Conservation (phyloP, 2,113 vertebrate genomes). For the Microcebus griseorufus region DNA sequence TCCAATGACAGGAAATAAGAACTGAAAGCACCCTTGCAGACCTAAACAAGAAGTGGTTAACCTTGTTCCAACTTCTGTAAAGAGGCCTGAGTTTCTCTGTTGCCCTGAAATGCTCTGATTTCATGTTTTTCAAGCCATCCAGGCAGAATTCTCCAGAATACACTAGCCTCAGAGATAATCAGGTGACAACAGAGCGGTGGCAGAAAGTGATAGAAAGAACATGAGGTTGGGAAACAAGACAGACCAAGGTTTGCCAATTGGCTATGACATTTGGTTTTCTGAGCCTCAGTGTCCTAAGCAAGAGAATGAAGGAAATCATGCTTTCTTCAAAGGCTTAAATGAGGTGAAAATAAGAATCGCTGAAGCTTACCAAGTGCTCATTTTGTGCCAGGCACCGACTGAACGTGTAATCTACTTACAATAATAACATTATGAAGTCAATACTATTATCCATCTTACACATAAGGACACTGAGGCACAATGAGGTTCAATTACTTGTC, state of each 20-base stretch:
- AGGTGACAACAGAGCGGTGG: neutral
- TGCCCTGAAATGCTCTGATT: neutral
- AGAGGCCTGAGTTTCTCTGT: neutral
- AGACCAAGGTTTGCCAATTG: neutral
- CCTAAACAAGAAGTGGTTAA: constrained; percentile 19
- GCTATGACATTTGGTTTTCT: constrained; percentile 7
- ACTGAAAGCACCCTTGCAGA: constrained; percentile 19
- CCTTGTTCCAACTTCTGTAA: neutral
- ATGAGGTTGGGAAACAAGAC: neutral
- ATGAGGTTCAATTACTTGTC: neutral
- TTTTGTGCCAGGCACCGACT: neutral
- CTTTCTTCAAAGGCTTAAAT: constrained; percentile 4
- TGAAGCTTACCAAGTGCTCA: neutral
- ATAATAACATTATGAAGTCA: neutral
- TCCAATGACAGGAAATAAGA: constrained; percentile 44
- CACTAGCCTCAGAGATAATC: neutral
- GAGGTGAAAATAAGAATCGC: neutral
- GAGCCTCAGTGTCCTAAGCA: neutral
- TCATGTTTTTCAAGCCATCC: neutral
- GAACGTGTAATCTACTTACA: neutral
- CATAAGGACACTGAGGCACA: neutral
- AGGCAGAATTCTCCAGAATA: neutral
- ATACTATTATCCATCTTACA: neutral
- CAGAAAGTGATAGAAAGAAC: neutral
- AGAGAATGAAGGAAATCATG: neutral